Evolutionary conservation across 1,140 invertebrate species (phyloP).

Genomic region (Hyposmocoma kahamanoa): DNA sequence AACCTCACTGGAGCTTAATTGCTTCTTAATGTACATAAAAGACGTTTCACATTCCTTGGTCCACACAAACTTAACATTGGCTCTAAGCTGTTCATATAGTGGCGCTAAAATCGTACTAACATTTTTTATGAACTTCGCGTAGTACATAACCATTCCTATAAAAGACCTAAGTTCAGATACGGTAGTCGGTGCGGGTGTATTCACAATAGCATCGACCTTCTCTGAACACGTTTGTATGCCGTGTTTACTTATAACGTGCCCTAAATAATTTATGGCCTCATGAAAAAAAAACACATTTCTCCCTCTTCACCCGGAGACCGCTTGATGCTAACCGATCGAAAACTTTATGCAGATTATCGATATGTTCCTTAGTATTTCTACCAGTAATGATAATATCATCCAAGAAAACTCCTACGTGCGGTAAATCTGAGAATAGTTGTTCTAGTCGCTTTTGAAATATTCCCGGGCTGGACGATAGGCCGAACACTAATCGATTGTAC

Average conservation of each 20-base stretch:
- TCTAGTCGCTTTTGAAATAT: conserved; percentile 50
- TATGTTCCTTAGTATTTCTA: neutral
- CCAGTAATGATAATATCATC: conserved; percentile 8
- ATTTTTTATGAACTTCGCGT: conserved; percentile 24
- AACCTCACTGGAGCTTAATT: neutral
- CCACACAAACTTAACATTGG: conserved; percentile 10
- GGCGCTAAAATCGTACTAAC: conserved; percentile 22
- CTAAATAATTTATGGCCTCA: conserved; percentile 26
- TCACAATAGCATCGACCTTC: conserved; percentile 4
- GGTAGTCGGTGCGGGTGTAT: conserved; percentile 24
- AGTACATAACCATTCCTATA: conserved; percentile 26
- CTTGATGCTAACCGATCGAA: conserved; percentile 3
- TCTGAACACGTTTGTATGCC: conserved; percentile 23
- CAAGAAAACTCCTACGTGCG: conserved; percentile 9
- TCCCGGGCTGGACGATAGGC: conserved; percentile 31
- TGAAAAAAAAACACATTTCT: too few relatives aligned
- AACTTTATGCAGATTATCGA: neutral
- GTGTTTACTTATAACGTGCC: conserved; percentile 32
- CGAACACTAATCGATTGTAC: conserved; percentile 46
- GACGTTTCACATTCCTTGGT: neutral
- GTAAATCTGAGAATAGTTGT: conserved; percentile 23
- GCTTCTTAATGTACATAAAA: conserved; percentile 5
- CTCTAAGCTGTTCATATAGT: conserved; percentile 32
- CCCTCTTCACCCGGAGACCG: too few relatives aligned
- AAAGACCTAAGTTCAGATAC: conserved; percentile 26